phyloP scores from a whole-genome alignment of 1,140 invertebrate species.

The Nomia melanderi region DNA sequence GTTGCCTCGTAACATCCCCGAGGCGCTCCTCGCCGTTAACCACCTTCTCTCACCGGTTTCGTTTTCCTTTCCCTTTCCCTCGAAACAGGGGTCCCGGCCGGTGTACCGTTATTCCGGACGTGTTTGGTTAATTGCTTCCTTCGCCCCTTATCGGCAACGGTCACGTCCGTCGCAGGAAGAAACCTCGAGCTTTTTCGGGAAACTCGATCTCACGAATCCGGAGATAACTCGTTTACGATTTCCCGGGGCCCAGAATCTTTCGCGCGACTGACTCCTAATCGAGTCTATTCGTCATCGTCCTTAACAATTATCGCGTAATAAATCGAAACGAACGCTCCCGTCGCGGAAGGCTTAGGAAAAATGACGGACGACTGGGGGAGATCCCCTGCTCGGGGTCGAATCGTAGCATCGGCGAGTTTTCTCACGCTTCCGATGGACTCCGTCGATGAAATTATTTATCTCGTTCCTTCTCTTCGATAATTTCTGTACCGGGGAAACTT shows the following conservation, averaged over 20 bases:
- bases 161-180: background rate
- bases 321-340: too few species aligned
- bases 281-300: too few species aligned
- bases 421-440: too few species aligned
- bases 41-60: background rate
- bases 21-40: background rate
- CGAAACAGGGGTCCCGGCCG: background rate
- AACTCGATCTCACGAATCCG: background rate
- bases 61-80: too few species aligned
- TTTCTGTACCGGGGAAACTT: too few species aligned
- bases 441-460: too few species aligned
- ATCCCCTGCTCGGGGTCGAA: too few species aligned
- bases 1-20: background rate
- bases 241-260: background rate
- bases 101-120: conserved; percentile 11
- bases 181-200: background rate
- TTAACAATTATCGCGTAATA: too few species aligned
- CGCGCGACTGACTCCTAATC: background rate
- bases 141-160: conserved; percentile 10
- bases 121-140: conserved; percentile 19
- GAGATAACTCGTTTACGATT: background rate
- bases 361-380: too few species aligned
- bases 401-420: too few species aligned
- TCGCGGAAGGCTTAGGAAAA: too few species aligned
- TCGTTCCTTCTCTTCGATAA: too few species aligned